These are phyloP conservation scores for Bactericera cockerelli DNA, from an alignment of 1,140 invertebrate genomes.

Conservation along the genomic window DNA sequence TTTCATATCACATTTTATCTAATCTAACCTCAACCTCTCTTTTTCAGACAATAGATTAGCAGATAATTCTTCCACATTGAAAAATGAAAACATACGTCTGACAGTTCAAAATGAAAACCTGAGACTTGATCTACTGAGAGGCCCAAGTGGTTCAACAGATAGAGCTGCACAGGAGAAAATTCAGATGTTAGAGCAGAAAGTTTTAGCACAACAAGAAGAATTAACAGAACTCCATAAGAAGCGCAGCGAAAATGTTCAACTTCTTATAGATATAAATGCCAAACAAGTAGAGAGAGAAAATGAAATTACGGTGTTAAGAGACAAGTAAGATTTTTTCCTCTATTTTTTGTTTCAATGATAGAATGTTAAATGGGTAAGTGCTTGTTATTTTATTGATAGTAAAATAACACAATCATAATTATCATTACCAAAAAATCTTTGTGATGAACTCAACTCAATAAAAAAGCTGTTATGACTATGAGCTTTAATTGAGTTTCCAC, in stretches of 20 bases:
- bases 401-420: too few species aligned
- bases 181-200: constrained; percentile 63
- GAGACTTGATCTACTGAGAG: constrained; percentile 26
- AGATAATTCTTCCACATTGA: constrained; percentile 59
- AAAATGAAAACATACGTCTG: constrained; percentile 66
- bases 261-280: constrained; percentile 78
- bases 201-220: constrained; percentile 77
- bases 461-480: too few species aligned
- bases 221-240: constrained; percentile 73
- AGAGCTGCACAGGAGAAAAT: constrained; percentile 33
- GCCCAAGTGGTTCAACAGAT: constrained; percentile 25
- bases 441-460: too few species aligned
- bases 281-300: constrained; percentile 75
- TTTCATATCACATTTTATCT: too few species aligned
- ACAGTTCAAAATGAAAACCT: constrained; percentile 71
- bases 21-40: too few species aligned
- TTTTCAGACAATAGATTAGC: constrained; percentile 71
- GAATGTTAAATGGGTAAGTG: constrained; percentile 18
- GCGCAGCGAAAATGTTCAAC: constrained; percentile 81
- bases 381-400: too few species aligned
- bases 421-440: too few species aligned
- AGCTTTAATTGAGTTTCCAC: too few species aligned
- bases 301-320: constrained; percentile 50
- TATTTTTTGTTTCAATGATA: neutral
- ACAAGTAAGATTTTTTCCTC: constrained; percentile 40